These are phyloP conservation scores for Nilaparvata lugens DNA, from an alignment of 1,140 invertebrate species.

Conservation along the genomic window DNA sequence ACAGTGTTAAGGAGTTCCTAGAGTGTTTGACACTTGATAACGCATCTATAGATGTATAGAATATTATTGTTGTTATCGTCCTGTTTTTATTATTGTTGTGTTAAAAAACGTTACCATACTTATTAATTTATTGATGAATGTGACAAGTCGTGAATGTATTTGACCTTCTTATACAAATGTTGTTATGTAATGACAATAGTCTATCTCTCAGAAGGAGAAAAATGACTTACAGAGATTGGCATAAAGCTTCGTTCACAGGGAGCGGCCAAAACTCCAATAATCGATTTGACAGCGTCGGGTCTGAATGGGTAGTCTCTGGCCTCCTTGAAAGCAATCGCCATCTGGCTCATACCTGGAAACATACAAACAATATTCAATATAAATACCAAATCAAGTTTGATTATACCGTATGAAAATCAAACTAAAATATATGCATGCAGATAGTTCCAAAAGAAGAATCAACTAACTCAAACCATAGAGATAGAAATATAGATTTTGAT, in stretches of 20 bases:
- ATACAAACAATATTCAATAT: not conserved
- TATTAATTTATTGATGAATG: too few relatives aligned
- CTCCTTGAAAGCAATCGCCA: slow-evolving; percentile 38
- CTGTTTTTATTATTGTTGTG: too few relatives aligned
- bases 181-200: not conserved
- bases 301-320: slow-evolving; percentile 51
- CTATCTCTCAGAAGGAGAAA: not conserved
- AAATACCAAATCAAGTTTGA: not conserved
- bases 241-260: slow-evolving; percentile 34
- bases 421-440: too few relatives aligned
- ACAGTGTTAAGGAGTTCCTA: too few relatives aligned
- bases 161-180: not conserved
- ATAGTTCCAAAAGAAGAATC: too few relatives aligned
- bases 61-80: too few relatives aligned
- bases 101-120: too few relatives aligned
- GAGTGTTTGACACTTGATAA: too few relatives aligned
- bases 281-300: slow-evolving; percentile 45
- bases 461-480: too few relatives aligned
- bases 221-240: slow-evolving; percentile 15
- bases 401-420: not conserved
- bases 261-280: slow-evolving; percentile 41
- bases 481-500: too few relatives aligned
- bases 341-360: slow-evolving; percentile 10
- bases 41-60: too few relatives aligned
- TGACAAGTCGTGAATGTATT: not conserved